These are phyloP conservation scores for Turritopsis rubra DNA, from an alignment of 30 jellyfish, hydroid and myxozoan genomes.

Conservation along the genomic window DNA sequence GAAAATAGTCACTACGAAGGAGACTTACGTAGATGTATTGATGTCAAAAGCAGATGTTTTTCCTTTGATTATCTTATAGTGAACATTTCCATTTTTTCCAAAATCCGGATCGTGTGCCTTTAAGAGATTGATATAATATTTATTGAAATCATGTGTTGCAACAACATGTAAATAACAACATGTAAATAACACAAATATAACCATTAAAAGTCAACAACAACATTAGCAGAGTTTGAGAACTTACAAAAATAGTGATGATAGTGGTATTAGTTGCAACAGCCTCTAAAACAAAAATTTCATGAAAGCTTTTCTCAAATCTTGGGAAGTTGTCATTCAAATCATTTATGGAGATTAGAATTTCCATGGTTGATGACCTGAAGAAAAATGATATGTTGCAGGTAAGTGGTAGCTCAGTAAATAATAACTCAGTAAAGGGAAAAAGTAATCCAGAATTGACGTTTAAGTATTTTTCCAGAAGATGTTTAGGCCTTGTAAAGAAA, in stretches of 20 bases:
- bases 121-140: too few relatives aligned
- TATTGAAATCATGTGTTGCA: too few relatives aligned
- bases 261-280: conserved; percentile 6
- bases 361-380: not conserved
- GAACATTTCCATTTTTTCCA: conserved; percentile 44
- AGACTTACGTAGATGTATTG: not conserved
- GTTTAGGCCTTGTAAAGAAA: too few relatives aligned
- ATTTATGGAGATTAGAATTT: not conserved
- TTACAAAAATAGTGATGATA: not conserved
- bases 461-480: too few relatives aligned
- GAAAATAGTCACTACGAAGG: not conserved
- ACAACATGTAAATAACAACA: too few relatives aligned
- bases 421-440: too few relatives aligned
- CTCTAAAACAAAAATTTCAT: not conserved
- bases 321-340: conserved; percentile 10
- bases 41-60: conserved; percentile 10
- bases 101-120: conserved; percentile 51
- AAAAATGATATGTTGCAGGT: not conserved
- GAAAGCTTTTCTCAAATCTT: not conserved
- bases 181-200: not conserved
- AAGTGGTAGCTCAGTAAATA: too few relatives aligned
- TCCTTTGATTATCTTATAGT: conserved; percentile 18
- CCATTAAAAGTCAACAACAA: not conserved
- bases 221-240: not conserved
- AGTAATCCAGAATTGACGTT: too few relatives aligned